These are phyloP conservation scores for Ditylenchus dipsaci DNA, from an alignment of 1,140 invertebrate species.

Conservation along the genomic window DNA sequence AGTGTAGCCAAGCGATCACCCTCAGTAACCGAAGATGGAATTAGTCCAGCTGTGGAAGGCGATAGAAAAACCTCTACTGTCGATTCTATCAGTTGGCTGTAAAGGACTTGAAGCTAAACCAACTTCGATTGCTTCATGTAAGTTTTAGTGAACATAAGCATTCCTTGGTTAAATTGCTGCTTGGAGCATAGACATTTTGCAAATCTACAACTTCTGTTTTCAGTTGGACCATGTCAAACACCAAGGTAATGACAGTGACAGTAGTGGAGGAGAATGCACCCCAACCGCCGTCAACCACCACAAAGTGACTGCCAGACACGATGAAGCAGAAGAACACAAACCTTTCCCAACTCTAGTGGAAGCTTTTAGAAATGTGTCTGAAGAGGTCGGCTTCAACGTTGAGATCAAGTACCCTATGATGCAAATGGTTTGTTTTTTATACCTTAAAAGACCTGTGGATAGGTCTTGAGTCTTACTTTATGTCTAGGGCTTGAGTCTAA, in stretches of 20 bases:
- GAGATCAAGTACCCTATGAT: constrained; percentile 40
- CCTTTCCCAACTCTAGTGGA: constrained; percentile 46
- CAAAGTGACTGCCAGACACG: constrained; percentile 27
- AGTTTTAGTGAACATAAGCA: constrained; percentile 1
- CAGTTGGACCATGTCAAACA: constrained; percentile 49
- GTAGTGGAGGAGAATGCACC: background rate
- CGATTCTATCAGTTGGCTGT: constrained; percentile 55
- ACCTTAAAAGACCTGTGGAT: no score
- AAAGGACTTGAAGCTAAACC: constrained; percentile 54
- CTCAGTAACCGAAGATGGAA: background rate
- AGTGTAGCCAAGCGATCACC: constrained; percentile 47
- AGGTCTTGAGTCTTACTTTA: no score
- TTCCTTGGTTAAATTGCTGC: background rate
- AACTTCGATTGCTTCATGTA: constrained; percentile 46
- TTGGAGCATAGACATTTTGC: no score
- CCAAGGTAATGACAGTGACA: constrained; percentile 8
- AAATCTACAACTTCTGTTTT: constrained; percentile 22
- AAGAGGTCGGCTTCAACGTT: constrained; percentile 46
- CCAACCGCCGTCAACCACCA: background rate
- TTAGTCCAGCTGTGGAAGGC: background rate
- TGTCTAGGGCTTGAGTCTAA: no score
- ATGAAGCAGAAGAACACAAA: constrained; percentile 40
- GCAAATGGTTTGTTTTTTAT: background rate
- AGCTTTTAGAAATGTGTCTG: constrained; percentile 30
- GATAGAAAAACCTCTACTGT: background rate